Conservation (phyloP, 1,140 invertebrate genomes). For the Trichoplusia ni region DNA sequence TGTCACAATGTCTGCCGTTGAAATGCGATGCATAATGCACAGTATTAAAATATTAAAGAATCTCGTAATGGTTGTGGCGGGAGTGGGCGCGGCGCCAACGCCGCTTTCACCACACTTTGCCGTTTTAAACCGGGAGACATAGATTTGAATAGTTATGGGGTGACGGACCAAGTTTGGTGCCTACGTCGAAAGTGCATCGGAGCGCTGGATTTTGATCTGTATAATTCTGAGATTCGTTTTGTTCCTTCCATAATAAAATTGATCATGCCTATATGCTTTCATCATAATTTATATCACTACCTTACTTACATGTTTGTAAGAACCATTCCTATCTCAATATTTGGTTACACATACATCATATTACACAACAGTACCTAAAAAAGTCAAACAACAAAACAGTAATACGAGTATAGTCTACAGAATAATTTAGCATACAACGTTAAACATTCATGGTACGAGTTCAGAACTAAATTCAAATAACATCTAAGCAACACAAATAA, state of each 20-base stretch:
- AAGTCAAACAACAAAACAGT: background rate
- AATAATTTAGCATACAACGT: background rate
- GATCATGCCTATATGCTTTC: too few relatives aligned
- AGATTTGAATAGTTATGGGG: constrained; percentile 27
- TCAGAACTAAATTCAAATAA: constrained; percentile 1
- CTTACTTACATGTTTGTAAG: too few relatives aligned
- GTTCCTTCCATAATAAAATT: too few relatives aligned
- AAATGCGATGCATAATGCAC: constrained; percentile 56
- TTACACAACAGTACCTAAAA: background rate
- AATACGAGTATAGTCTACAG: background rate
- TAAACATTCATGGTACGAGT: background rate
- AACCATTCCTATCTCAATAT: too few relatives aligned
- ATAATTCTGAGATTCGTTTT: too few relatives aligned
- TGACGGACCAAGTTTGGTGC: background rate
- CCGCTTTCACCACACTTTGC: constrained; percentile 39
- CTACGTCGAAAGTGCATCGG: constrained; percentile 1
- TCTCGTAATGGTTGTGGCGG: constrained; percentile 43
- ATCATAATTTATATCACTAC: too few relatives aligned
- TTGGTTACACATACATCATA: background rate
- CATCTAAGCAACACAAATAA: constrained; percentile 12
- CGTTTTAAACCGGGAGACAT: constrained; percentile 38
- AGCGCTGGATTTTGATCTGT: too few relatives aligned
- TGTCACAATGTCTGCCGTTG: constrained; percentile 44
- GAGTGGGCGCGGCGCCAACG: constrained; percentile 40
- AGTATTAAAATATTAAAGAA: constrained; percentile 63